phyloP scores from a whole-genome alignment of 92 coral and sea anemone species.

The Palythoa grandis region DNA sequence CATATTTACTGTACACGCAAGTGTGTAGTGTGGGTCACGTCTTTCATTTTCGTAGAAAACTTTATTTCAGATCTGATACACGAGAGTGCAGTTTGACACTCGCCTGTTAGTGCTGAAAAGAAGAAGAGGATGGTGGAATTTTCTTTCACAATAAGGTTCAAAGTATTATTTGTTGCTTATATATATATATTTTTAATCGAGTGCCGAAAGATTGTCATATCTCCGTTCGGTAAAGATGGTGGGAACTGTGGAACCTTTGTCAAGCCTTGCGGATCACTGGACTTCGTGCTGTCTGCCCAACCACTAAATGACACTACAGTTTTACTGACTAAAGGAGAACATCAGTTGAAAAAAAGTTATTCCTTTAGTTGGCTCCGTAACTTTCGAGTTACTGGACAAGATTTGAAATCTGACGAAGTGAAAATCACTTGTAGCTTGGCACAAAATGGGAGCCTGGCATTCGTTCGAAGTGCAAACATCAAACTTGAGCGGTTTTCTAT shows the following conservation, averaged over 20 bases:
- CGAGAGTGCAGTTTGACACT: background rate
- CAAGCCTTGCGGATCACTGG: slow-evolving; percentile 65
- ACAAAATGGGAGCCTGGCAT: slow-evolving; percentile 73
- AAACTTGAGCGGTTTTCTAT: slow-evolving; percentile 59
- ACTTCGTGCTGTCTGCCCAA: slow-evolving; percentile 53
- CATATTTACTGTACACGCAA: background rate
- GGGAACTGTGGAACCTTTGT: slow-evolving; percentile 22
- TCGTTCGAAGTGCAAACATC: slow-evolving; percentile 66
- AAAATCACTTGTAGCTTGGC: slow-evolving; percentile 50
- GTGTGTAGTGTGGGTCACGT: background rate
- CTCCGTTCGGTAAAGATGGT: slow-evolving; percentile 53
- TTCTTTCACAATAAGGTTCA: background rate
- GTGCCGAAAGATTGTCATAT: slow-evolving; percentile 42
- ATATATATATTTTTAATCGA: background rate
- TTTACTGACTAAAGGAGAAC: slow-evolving; percentile 57
- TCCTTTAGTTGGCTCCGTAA: slow-evolving; percentile 46
- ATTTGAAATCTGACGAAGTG: slow-evolving; percentile 46
- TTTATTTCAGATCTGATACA: too few relatives aligned
- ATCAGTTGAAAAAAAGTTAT: slow-evolving; percentile 58
- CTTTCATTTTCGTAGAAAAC: too few relatives aligned
- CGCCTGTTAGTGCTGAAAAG: too few relatives aligned
- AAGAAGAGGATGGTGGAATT: slow-evolving; percentile 11
- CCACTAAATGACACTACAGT: slow-evolving; percentile 56
- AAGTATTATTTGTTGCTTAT: background rate
- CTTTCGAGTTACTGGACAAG: slow-evolving; percentile 68